Evolutionary conservation across 2,888 invertebrate genomes (phyloP).

Genomic region (Camponotus fellah): DNA sequence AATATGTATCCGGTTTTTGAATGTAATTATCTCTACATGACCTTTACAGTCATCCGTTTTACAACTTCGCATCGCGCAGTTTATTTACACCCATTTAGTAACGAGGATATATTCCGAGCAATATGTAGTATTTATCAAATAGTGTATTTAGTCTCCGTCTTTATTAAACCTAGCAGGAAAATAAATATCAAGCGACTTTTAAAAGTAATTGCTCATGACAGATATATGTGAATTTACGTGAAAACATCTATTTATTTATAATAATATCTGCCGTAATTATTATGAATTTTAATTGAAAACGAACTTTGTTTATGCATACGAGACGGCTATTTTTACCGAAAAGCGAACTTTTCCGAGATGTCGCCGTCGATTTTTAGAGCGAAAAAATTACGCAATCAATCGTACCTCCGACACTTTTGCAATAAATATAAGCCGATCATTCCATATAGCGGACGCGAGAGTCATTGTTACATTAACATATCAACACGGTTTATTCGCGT

Average conservation of each 20-base stretch:
- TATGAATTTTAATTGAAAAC: background rate
- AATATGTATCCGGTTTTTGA: constrained; percentile 40
- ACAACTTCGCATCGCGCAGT: background rate
- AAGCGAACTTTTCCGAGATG: background rate
- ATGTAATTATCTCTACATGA: constrained; percentile 61
- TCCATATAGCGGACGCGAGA: constrained; percentile 15
- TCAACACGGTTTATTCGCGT: constrained; percentile 69
- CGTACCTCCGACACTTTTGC: background rate
- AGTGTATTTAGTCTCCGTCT: background rate
- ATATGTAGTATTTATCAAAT: background rate
- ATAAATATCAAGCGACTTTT: background rate
- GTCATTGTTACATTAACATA: constrained; percentile 63
- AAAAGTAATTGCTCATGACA: background rate
- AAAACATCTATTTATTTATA: background rate
- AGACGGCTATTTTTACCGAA: background rate
- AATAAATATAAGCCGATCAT: constrained; percentile 32
- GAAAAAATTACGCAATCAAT: background rate
- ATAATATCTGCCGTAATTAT: background rate
- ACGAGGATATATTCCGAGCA: background rate
- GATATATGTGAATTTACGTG: background rate
- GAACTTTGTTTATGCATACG: background rate
- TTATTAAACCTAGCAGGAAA: background rate
- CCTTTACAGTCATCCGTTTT: constrained; percentile 23
- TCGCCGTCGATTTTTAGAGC: background rate
- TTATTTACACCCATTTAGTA: constrained; percentile 24